Evolutionary conservation across 2,797 vertebrate species (phyloP), one percentile per base, ranked within the genome.

Genomic region (Coccyzus lansbergi): DNA sequence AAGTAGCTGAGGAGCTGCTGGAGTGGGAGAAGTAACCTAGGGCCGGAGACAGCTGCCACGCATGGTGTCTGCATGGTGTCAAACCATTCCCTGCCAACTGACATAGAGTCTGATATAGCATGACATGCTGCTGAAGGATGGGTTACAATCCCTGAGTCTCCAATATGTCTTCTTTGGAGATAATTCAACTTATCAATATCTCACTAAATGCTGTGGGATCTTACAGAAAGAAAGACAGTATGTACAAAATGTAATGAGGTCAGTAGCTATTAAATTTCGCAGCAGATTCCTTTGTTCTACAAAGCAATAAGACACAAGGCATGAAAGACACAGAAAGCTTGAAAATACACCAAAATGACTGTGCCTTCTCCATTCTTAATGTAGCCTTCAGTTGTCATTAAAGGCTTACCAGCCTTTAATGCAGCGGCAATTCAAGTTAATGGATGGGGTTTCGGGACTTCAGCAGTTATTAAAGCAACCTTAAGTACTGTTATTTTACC

Each of bases 31-130:
- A 49, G 82, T 69, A 40, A 85, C 26, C 7, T 42, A 40, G 20
- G 74, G 62, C 72, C 71, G 51, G 36, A 49, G 56, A 52, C 36
- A 63, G 63, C 28, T 90, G 80, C 56, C 2, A 0, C 4, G 53
- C 53, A 10, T 0, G 0, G 11, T 29, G 40, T 19, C 53, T 58
- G 51, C 13, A 0, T 3, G 42, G 26, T 51, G 51, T 7, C 53
- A 74, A 79, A 49, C 2, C 31, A 19, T 52, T 4, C 33, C 40
- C 51, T 75, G 81, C 51, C 63, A 29, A 1, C 58, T 9, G 33
- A 33, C n/a, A 67, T 64, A 6, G 33, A 38, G 65, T 12, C 76
- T 53, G 59, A 38, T 1, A 2, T 10, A 15, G 18, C 83, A 70
- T 42, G 28, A 58, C 59, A 17, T 8, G 0, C 14, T 15, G 31